These are phyloP conservation scores for Philereme transversata DNA, from an alignment of 2,888 invertebrate genomes.

Conservation along the genomic window DNA sequence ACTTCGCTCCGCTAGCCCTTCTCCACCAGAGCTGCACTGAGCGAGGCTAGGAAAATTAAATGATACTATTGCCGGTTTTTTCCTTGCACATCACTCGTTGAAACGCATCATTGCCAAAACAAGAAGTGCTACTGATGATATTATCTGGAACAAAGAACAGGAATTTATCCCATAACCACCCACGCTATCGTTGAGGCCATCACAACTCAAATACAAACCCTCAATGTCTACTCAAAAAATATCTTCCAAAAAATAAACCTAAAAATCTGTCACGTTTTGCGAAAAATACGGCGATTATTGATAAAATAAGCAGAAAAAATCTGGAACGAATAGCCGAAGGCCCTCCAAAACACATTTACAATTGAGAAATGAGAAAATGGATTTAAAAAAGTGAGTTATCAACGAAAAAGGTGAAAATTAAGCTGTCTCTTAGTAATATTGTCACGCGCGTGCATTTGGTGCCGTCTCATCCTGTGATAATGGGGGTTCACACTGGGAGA, in stretches of 20 bases:
- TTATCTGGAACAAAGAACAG: too few relatives aligned
- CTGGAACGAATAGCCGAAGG: constrained; percentile 36
- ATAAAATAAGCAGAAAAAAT: constrained; percentile 46
- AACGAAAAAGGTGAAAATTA: constrained; percentile 54
- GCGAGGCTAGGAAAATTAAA: not conserved
- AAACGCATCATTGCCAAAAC: too few relatives aligned
- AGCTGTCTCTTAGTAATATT: constrained; percentile 50
- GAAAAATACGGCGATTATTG: constrained; percentile 42
- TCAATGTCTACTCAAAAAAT: not conserved
- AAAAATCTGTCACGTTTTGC: constrained; percentile 23
- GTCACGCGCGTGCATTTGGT: constrained; percentile 52
- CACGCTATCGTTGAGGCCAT: not conserved
- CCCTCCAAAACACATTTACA: constrained; percentile 48
- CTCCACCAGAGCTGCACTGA: too few relatives aligned
- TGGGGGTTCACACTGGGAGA: constrained; percentile 26
- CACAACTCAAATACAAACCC: not conserved
- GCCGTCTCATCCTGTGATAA: constrained; percentile 33
- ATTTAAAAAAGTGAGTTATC: constrained; percentile 49
- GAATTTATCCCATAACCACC: not conserved
- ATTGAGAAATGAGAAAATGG: constrained; percentile 53
- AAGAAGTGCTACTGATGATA: too few relatives aligned
- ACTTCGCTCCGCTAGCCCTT: too few relatives aligned
- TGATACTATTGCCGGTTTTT: not conserved
- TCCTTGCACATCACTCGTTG: too few relatives aligned
- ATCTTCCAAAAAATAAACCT: constrained; percentile 22